Evolutionary conservation across 2,888 invertebrate genomes (phyloP), one percentile per base, ranked within the genome.

Genomic region (Allygus modestus): DNA sequence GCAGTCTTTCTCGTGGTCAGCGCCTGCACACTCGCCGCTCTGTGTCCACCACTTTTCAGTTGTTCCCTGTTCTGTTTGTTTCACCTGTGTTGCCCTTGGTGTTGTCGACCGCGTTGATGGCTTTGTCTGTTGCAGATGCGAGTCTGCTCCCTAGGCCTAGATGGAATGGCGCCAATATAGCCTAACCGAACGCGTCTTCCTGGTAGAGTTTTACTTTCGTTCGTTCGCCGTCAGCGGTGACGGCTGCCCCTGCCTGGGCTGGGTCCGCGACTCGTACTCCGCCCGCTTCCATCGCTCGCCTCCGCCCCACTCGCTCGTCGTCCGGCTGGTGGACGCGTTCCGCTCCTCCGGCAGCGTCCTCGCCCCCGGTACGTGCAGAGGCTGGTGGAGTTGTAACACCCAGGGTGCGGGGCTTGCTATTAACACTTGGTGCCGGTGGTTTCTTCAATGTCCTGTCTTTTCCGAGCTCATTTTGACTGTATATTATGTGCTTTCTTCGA

Each of bases 141-240:
- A n/a, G n/a, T n/a, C n/a, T n/a, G n/a, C n/a, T n/a, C n/a, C 31
- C 61, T 11, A 54, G 43, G 54, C 33, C 82, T 82, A 82, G 82
- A 82, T 82, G 82, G 82, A 82, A 82, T 82, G 82, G 69, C 82
- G 71, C n/a, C 82, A 82, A 69, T 82, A 71, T 71, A 71, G 46
- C 28, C 51, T 82, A 71, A 9, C 46, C 33, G 82, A 82, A 33
- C 69, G 71, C 31, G 61, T 71, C n/a, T 82, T 69, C 71, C 28
- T 82, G 20, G 71, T 82, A 12, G 82, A 82, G 71, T 71, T 15
- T 82, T 82, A 82, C 71, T 82, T 82, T 46, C 69, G 82, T 0
- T 82, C 82, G 46, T 46, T 43, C 51, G 17, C 69, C 4, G 82
- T 71, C n/a, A 46, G 33, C 31, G 28, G 9, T 5, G 71, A 82